Conservation (phyloP, 2,888 invertebrate species). For the Plebejus melissa region DNA sequence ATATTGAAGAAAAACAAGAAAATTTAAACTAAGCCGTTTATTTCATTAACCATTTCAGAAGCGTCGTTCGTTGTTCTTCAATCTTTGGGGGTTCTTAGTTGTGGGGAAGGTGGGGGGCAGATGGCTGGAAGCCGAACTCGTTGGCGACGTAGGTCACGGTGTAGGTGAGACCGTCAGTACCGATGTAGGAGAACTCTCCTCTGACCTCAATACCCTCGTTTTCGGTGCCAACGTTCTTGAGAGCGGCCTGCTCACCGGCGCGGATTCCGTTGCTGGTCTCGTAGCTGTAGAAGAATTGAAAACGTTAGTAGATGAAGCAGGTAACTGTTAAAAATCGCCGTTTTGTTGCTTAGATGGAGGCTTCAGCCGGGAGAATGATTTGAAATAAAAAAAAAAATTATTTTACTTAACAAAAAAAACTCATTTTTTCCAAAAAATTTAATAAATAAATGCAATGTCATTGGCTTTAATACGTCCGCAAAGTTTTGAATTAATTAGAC, state of each 20-base stretch:
- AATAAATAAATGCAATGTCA: too few species aligned
- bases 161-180: neutral
- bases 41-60: neutral
- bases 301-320: too few species aligned
- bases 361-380: too few species aligned
- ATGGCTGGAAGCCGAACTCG: constrained; percentile 14
- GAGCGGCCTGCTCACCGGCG: neutral
- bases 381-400: too few species aligned
- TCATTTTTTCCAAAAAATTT: too few species aligned
- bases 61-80: neutral
- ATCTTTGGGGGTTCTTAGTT: neutral
- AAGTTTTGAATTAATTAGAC: too few species aligned
- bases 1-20: too few species aligned
- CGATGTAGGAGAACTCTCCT: constrained; percentile 13
- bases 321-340: too few species aligned
- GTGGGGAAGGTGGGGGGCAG: constrained; percentile 10
- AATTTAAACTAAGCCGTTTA: neutral
- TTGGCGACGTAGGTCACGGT: constrained; percentile 8
- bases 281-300: neutral
- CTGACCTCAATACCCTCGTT: constrained; percentile 2
- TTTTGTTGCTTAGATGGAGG: too few species aligned
- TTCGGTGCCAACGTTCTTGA: neutral
- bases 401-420: too few species aligned
- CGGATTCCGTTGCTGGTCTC: constrained; percentile 13
- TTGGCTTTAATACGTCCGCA: too few species aligned